Evolutionary conservation across 2,797 vertebrate species (phyloP), one percentile per base, ranked within the genome.

Genomic region (Toxotes lorentzi): DNA sequence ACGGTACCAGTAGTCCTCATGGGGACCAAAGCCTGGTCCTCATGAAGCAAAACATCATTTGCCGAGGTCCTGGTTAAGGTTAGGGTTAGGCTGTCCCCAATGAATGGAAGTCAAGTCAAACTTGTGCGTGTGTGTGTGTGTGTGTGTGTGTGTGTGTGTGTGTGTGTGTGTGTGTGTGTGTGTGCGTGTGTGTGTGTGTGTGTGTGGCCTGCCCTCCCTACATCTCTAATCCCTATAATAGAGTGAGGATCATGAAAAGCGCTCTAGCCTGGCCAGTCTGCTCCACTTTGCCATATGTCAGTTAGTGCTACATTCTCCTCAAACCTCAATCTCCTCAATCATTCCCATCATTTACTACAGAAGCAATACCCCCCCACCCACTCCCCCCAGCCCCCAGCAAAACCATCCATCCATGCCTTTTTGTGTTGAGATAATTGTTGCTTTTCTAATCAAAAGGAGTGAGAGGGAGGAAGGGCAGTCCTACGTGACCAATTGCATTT

Each of bases 151-250:
- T 24, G 50, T 32, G 30, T 58, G 57, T 40, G 16, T 45, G 43
- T 2, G 38, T 34, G 17, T 32, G 10, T 12, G 32, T 35, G 56
- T 59, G 19, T 51, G 62, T 51, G 58, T 62, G 53, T 70, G 30
- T 57, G 56, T 66, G 75, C 73, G 79, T 67, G 61, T 63, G 32
- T 63, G 41, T 69, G 54, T 58, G 67, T 61, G 77, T 96, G 95
- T 97, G 96, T 96, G 96, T 96, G 95, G 93, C 94, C 95, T 93
- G 95, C 94, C 77, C 77, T 66, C 71, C 43, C 67, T 65, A 56
- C 71, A 73, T 61, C 41, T 95, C 95, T 97, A 99, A 99, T 98
- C 97, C 97, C 94, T 94, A 95, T 96, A 96, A 97, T 96, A 96
- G 96, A 96, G 95, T 96, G 93, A 95, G 94, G 95, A 87, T 86